Evolutionary conservation across 2,888 invertebrate species (phyloP), one percentile per base, ranked within the genome.

Genomic region (Hypomecis atomaria): DNA sequence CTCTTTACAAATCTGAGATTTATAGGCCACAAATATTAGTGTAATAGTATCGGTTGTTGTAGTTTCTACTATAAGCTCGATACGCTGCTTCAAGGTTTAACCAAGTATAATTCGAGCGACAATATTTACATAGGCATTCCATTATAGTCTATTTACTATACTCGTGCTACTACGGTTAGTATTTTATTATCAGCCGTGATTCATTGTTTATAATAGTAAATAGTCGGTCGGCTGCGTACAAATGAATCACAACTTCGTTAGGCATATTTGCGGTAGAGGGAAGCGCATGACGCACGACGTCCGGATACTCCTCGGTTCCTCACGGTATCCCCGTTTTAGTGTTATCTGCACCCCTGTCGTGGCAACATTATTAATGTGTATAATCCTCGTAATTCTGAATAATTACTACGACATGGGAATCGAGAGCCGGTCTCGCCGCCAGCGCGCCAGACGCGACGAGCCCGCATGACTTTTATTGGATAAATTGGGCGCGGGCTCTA

Each of bases 391-490:
- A 85, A 88, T 87, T 85, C 81, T 77, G 77, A 85, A 86, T 90
- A 90, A 90, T 88, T 88, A 88, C 81, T 66, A 62, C 67, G 76
- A 78, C 79, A 83, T 84, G 81, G 78, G 82, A 86, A 78, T 73
- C 73, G 76, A 76, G 73, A 72, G 76, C 73, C 71, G 71, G 70
- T 71, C 70, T 78, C 75, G 76, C 76, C 78, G 76, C 77, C 76
- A 77, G 74, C 79, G 77, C 78, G 78, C 73, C 73, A 74, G 76
- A 73, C 77, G 67, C 73, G 65, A 73, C 78, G 77, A 84, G 76
- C 92, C 92, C 92, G 91, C 90, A 92, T 92, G 76, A 67, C 70
- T 84, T 91, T 90, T 89, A 92, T 91, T 91, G 87, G 83, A 82
- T 89, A 85, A 90, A 90, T 90, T 89, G 84, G 78, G 75, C 71